Conservation (phyloP, 2,797 vertebrate species). For the Staurois parvus region DNA sequence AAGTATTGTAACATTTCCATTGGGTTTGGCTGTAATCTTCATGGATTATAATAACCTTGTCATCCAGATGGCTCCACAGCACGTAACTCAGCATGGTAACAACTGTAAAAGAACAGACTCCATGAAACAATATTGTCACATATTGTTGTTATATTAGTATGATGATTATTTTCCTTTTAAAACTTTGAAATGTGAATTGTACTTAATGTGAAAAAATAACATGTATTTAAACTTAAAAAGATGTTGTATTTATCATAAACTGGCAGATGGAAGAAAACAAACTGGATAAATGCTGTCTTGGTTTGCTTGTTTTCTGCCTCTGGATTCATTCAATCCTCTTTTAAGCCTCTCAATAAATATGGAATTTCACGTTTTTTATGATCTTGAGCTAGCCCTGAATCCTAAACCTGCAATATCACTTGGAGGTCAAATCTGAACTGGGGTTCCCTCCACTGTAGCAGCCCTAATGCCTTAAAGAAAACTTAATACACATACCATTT, state of each 20-base stretch:
- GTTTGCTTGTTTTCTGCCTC: no score
- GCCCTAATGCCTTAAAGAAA: no score
- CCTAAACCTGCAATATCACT: no score
- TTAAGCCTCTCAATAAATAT: no score
- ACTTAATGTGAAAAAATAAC: background rate
- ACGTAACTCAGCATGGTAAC: conserved; percentile 33
- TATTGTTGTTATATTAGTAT: conserved; percentile 35
- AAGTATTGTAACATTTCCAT: conserved; percentile 22
- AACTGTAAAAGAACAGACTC: conserved; percentile 30
- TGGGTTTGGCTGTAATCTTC: conserved; percentile 24
- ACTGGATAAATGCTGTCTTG: no score
- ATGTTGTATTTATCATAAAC: background rate
- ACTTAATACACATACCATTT: no score
- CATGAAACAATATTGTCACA: conserved; percentile 28
- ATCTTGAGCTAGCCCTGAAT: no score
- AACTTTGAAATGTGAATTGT: conserved; percentile 10
- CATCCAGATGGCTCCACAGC: conserved; percentile 48
- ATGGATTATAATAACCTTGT: conserved; percentile 27
- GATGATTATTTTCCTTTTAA: conserved; percentile 29
- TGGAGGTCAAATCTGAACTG: no score
- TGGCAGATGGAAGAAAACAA: background rate
- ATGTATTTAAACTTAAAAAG: conserved; percentile 33
- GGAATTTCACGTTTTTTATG: no score
- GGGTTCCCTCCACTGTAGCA: no score
- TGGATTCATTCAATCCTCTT: no score